A percentile compares a stretch with the other conserved stretches of the same genome.
These are phyloP conservation scores for Helleia helle DNA, from an alignment of 2,888 invertebrate genomes.

Conservation along the genomic window DNA sequence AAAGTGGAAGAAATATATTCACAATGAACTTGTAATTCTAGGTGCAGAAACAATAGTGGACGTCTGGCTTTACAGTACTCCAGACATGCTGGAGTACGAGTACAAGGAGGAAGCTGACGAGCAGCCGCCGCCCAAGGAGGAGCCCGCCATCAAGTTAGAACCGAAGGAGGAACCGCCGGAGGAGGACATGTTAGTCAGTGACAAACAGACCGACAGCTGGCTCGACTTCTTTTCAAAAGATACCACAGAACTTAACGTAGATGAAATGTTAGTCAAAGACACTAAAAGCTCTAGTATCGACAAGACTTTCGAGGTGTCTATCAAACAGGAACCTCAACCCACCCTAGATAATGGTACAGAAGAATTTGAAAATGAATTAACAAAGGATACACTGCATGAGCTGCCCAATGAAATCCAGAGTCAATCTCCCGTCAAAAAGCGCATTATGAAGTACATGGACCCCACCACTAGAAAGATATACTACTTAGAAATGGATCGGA, in stretches of 20 bases:
- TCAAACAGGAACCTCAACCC: conserved; percentile 1
- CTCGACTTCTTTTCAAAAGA: conserved; percentile 56
- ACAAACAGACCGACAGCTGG: conserved; percentile 41
- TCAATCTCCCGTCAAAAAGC: conserved; percentile 30
- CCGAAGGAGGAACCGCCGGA: not conserved
- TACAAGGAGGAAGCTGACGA: conserved; percentile 32
- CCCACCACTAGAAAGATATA: conserved; percentile 57
- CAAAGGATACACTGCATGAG: conserved; percentile 20
- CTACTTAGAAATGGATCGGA: conserved; percentile 58
- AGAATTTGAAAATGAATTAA: conserved; percentile 9
- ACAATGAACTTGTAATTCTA: too few species aligned
- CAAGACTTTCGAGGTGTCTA: not conserved
- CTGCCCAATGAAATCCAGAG: conserved; percentile 31
- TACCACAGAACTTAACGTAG: conserved; percentile 48
- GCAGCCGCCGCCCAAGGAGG: conserved; percentile 9
- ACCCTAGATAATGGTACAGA: conserved; percentile 10
- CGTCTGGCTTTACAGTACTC: conserved; percentile 76
- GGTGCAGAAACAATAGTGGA: conserved; percentile 88
- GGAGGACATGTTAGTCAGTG: conserved; percentile 3
- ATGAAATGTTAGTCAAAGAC: conserved; percentile 59
- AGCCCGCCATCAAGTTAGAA: conserved; percentile 11
- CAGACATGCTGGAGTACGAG: conserved; percentile 52
- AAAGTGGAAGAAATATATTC: too few species aligned
- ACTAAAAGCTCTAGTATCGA: conserved; percentile 30
- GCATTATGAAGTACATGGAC: conserved; percentile 61